A percentile compares a stretch with the other conserved stretches of the same genome.
phyloP scores from a whole-genome alignment of 1,140 invertebrate genomes.

The Mylabris phalerata region DNA sequence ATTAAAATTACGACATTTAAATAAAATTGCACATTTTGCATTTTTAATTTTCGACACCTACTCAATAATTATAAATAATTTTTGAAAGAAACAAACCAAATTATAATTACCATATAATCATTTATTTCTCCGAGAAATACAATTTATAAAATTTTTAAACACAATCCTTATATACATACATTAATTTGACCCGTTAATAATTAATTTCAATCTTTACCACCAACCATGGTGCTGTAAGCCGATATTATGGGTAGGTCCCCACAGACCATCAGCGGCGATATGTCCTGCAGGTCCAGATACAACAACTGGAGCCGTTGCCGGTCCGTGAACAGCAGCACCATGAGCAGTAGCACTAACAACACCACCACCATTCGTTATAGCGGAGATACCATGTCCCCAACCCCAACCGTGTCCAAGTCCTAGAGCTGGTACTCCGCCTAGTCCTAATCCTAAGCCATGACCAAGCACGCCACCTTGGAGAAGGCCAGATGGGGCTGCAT shows the following conservation, averaged over 20 bases:
- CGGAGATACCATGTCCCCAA: conserved; percentile 1
- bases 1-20: conserved; percentile 14
- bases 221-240: background rate
- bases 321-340: conserved; percentile 12
- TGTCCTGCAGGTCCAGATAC: conserved; percentile 14
- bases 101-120: too few species aligned
- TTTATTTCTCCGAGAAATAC: too few species aligned
- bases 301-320: conserved; percentile 14
- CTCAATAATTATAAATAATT: too few species aligned
- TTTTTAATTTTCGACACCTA: too few species aligned
- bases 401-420: background rate
- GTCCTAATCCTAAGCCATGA: conserved; percentile 10
- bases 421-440: conserved; percentile 14
- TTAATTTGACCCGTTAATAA: too few species aligned
- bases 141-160: too few species aligned
- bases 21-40: too few species aligned
- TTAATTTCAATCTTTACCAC: too few species aligned
- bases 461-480: conserved; percentile 11
- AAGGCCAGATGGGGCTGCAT: background rate
- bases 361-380: conserved; percentile 9
- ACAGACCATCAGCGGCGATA: conserved; percentile 13
- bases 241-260: conserved; percentile 14
- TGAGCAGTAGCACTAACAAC: conserved; percentile 6
- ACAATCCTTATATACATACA: too few species aligned
- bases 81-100: too few species aligned